A percentile compares a stretch with the other conserved stretches of the same genome.
These are phyloP conservation scores for Punctoribates punctum DNA, from an alignment of 2,888 invertebrate species.

Conservation along the genomic window DNA sequence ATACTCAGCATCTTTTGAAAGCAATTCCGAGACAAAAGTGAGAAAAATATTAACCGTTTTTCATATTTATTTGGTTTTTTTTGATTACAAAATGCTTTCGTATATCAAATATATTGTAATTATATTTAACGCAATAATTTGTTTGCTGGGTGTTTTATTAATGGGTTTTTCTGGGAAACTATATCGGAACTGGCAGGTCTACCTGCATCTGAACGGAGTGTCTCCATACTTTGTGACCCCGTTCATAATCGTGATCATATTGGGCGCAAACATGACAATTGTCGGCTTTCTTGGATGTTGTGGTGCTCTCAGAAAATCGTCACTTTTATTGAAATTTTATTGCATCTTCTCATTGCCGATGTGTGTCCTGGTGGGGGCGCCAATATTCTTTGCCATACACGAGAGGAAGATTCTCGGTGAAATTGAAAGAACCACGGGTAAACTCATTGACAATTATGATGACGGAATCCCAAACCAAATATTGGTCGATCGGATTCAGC, in stretches of 20 bases:
- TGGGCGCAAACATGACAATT: conserved; percentile 68
- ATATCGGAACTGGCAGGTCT: conserved; percentile 68
- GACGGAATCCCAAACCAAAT: conserved; percentile 34
- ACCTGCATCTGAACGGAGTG: conserved; percentile 66
- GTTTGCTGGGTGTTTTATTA: conserved; percentile 67
- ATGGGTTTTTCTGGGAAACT: conserved; percentile 72
- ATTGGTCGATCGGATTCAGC: conserved; percentile 43
- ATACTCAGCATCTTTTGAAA: too few relatives aligned
- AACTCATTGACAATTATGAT: conserved; percentile 37
- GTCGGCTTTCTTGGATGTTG: conserved; percentile 78
- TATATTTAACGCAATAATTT: conserved; percentile 67
- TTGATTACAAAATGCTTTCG: conserved; percentile 32
- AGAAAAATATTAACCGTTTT: neutral
- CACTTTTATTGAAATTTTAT: conserved; percentile 69
- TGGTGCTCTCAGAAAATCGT: conserved; percentile 72
- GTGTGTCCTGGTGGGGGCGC: too few relatives aligned
- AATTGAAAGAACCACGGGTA: conserved; percentile 18
- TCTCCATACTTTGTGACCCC: conserved; percentile 64
- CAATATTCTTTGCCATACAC: too few relatives aligned
- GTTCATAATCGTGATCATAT: conserved; percentile 67
- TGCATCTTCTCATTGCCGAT: neutral
- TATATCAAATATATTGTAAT: conserved; percentile 59
- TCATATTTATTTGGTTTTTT: neutral
- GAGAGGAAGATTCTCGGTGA: conserved; percentile 15
- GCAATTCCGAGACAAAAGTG: too few relatives aligned